Evolutionary conservation across 2,797 vertebrate genomes (phyloP).

Genomic region (Anguilla anguilla): DNA sequence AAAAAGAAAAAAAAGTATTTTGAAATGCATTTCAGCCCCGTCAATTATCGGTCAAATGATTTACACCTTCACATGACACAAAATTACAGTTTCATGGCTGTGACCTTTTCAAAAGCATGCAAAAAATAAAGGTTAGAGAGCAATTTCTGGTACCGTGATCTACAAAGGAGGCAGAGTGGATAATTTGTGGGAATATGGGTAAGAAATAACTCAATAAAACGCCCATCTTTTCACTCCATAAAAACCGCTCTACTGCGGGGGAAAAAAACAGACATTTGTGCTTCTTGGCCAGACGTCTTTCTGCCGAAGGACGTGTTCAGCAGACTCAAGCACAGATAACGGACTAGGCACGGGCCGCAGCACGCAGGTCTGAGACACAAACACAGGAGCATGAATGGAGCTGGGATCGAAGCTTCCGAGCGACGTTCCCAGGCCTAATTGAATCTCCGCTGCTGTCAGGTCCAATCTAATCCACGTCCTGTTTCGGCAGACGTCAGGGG

Average conservation of each 20-base stretch:
- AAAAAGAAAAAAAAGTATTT: neutral
- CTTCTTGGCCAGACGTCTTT: neutral
- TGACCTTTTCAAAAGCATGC: neutral
- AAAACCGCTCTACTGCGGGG: neutral
- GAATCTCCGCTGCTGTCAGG: slow-evolving; percentile 81
- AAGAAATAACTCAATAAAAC: neutral
- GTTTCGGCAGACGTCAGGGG: slow-evolving; percentile 75
- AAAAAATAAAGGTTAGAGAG: neutral
- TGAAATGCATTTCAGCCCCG: neutral
- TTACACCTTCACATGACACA: neutral
- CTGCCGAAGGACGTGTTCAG: neutral
- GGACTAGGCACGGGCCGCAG: slow-evolving; percentile 36
- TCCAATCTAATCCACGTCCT: slow-evolving; percentile 77
- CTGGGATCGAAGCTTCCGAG: slow-evolving; percentile 76
- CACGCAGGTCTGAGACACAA: slow-evolving; percentile 54
- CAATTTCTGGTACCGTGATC: neutral
- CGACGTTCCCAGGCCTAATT: slow-evolving; percentile 81
- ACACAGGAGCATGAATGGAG: slow-evolving; percentile 67
- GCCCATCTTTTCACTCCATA: neutral
- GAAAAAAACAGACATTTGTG: neutral
- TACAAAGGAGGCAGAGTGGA: neutral
- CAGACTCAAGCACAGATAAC: slow-evolving; percentile 69
- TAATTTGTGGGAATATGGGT: neutral
- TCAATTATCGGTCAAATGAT: neutral
- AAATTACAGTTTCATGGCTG: neutral